A percentile compares a stretch with the other conserved stretches of the same genome.
Conservation (phyloP, 1,140 invertebrate genomes). For the Nephila pilipes region DNA sequence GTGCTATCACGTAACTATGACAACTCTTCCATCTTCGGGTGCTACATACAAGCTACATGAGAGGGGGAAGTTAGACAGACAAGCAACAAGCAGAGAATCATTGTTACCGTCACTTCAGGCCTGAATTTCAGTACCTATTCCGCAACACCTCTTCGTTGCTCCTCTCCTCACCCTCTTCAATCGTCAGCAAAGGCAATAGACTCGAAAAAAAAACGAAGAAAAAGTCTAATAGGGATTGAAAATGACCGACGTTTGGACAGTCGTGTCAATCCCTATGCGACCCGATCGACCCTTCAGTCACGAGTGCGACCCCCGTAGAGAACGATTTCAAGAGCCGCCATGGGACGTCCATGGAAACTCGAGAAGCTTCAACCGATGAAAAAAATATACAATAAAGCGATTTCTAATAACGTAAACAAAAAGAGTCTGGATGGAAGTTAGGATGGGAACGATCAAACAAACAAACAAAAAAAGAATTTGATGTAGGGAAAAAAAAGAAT, state of each 20-base stretch:
- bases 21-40: conserved; percentile 6
- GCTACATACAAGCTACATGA: background rate
- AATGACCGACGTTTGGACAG: conserved; percentile 66
- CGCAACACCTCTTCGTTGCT: background rate
- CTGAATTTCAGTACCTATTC: conserved; percentile 15
- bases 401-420: conserved; percentile 69
- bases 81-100: conserved; percentile 46
- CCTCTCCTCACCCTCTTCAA: background rate
- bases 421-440: background rate
- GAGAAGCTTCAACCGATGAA: conserved; percentile 27
- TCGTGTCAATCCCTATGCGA: conserved; percentile 54
- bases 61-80: background rate
- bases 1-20: conserved; percentile 38
- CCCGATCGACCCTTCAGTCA: conserved; percentile 55
- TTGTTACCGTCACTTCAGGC: conserved; percentile 10
- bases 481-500: background rate
- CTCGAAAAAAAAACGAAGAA: background rate
- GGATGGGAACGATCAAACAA: background rate
- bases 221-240: conserved; percentile 21
- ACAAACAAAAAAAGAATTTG: background rate
- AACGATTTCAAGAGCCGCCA: conserved; percentile 60
- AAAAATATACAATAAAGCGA: conserved; percentile 44
- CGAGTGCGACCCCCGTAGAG: conserved; percentile 48
- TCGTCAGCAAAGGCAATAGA: conserved; percentile 22
- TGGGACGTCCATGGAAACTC: conserved; percentile 32